Percentiles rank a stretch among this genome's conserved stretches.
Conservation (phyloP, 2,797 vertebrate species). For the Pipistrellus pipistrellus region DNA sequence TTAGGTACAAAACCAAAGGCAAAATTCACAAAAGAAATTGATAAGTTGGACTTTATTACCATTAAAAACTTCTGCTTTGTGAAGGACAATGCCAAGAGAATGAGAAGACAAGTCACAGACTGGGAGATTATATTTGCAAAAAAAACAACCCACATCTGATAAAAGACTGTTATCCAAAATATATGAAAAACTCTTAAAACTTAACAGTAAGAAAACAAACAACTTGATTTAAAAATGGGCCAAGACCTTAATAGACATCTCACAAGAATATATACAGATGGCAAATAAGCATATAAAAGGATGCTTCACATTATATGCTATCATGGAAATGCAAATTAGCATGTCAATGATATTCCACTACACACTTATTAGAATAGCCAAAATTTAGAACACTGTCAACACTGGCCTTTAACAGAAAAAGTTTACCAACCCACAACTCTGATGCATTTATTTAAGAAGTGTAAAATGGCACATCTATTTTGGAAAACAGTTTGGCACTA, state of each 20-base stretch:
- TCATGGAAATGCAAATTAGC: constrained; percentile 5
- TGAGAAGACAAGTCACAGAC: neutral
- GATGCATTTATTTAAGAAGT: neutral
- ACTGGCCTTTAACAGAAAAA: neutral
- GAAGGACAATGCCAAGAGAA: neutral
- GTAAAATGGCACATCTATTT: neutral
- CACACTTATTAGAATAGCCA: neutral
- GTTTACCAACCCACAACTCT: neutral
- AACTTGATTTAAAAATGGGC: neutral
- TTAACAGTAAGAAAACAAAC: neutral
- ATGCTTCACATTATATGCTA: neutral
- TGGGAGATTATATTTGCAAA: neutral
- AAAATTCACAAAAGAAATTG: neutral
- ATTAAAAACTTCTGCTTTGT: neutral
- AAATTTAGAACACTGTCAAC: neutral
- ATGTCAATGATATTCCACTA: neutral
- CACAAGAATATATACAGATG: neutral
- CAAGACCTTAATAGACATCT: neutral
- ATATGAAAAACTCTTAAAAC: neutral
- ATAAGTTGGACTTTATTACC: neutral
- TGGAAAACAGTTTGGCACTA: neutral
- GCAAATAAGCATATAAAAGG: neutral
- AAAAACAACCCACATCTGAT: neutral
- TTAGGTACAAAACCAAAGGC: neutral
- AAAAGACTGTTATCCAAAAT: neutral